Evolutionary conservation across 2,888 invertebrate species (phyloP), one percentile per base, ranked within the genome.

Genomic region (Amiota minor): DNA sequence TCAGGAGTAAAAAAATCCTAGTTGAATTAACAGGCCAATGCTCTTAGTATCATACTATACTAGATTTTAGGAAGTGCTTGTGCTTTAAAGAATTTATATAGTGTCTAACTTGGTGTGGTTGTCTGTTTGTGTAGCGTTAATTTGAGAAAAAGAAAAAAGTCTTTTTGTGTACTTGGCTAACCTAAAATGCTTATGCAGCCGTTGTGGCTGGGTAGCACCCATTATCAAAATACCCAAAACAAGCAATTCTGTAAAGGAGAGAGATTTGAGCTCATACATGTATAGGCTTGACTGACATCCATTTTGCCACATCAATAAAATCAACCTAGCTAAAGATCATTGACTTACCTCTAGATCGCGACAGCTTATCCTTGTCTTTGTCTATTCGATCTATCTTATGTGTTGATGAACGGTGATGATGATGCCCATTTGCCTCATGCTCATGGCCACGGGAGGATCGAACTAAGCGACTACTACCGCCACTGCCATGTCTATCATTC

Each of bases 161-260:
- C 53, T 49, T 50, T 49, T 18, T 14, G n/a, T 68, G 16, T 68
- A 46, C 23, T 14, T 14, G 12, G 76, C 88, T 81, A 83, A 87
- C 87, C 87, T 87, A 88, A 80, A 83, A 72, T 80, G 81, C 74
- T 83, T 87, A 76, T 77, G 83, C 73, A 87, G 81, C 76, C 82
- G 77, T 68, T 77, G 79, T 71, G 86, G 87, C 80, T 88, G 87
- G 75, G 86, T 87, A 80, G 88, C 88, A 77, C 87, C 86, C 86
- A 87, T 83, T 74, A 88, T 83, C 72, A 88, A 88, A 76, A 87
- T 80, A 80, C 87, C 84, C 83, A 87, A 83, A 77, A 88, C 78
- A 76, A 87, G 82, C 62, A 87, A 75, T 73, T 87, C 88, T 88
- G 87, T 70, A 87, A 87, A 35, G 35, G 70, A 75, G 76, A 73